phyloP scores from a whole-genome alignment of 2,888 invertebrate species.

The Platycheirus albimanus region DNA sequence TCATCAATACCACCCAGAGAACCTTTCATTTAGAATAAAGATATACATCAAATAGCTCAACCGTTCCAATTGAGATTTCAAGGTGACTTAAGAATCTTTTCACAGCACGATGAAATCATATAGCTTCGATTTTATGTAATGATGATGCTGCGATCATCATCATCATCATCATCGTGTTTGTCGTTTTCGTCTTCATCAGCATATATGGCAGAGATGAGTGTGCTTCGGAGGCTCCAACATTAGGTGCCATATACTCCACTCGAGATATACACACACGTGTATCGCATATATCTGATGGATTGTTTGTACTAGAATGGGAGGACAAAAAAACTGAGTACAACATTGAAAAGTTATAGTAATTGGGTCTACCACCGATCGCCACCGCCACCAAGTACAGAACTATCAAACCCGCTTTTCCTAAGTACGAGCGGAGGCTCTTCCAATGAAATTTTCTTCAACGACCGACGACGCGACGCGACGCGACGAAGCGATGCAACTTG shows the following conservation, averaged over 20 bases:
- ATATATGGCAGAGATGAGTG: constrained; percentile 39
- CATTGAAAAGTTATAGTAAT: constrained; percentile 69
- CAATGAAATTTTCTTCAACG: constrained; percentile 19
- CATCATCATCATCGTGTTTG: constrained; percentile 32
- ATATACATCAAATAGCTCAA: constrained; percentile 29
- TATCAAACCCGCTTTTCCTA: constrained; percentile 61
- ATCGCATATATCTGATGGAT: constrained; percentile 6
- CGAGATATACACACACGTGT: constrained; percentile 28
- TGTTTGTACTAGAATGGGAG: constrained; percentile 17
- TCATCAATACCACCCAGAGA: constrained; percentile 58
- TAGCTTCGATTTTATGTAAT: constrained; percentile 64
- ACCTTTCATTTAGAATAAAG: constrained; percentile 39
- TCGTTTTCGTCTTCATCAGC: constrained; percentile 3
- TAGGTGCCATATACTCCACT: constrained; percentile 61
- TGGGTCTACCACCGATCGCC: constrained; percentile 62
- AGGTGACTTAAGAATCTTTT: constrained; percentile 70
- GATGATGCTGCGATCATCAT: constrained; percentile 49
- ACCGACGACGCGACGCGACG: no score
- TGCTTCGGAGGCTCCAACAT: constrained; percentile 7
- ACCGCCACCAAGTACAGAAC: constrained; percentile 29
- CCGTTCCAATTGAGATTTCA: constrained; percentile 71
- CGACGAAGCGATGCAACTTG: no score
- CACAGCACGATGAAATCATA: constrained; percentile 69
- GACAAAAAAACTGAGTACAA: constrained; percentile 37
- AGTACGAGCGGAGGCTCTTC: constrained; percentile 40